phyloP scores from a whole-genome alignment of 30 jellyfish, hydroid and myxozoan genomes.

The Chironex yamaguchii region DNA sequence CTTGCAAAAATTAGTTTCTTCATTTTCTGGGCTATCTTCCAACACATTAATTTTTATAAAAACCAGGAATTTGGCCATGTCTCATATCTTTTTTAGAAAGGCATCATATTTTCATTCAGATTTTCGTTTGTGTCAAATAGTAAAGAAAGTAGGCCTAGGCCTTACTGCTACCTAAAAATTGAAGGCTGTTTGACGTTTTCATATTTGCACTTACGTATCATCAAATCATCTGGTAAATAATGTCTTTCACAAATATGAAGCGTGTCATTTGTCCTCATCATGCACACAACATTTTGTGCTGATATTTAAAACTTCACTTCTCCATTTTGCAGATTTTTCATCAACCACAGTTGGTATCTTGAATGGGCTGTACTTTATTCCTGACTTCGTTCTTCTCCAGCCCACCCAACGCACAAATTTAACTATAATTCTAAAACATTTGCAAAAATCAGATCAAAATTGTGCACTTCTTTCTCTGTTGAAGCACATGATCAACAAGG shows the following conservation, averaged over 20 bases:
- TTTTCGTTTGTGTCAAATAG: too few relatives aligned
- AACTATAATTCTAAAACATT: background rate
- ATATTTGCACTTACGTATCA: background rate
- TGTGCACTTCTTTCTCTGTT: background rate
- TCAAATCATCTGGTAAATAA: conserved; percentile 12
- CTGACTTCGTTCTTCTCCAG: conserved; percentile 9
- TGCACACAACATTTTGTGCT: conserved; percentile 5
- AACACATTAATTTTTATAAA: too few relatives aligned
- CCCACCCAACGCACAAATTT: conserved; percentile 15
- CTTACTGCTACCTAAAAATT: too few relatives aligned
- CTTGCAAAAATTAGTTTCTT: too few relatives aligned
- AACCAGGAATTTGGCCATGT: too few relatives aligned
- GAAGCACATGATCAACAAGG: background rate
- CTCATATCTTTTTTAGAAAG: too few relatives aligned
- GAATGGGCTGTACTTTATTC: conserved; percentile 25
- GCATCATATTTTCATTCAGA: too few relatives aligned
- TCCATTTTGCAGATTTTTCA: conserved; percentile 9
- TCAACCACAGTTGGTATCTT: conserved; percentile 21
- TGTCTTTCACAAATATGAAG: conserved; percentile 29
- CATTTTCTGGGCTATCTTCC: too few relatives aligned
- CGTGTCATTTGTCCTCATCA: conserved; percentile 12
- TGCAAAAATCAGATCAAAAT: background rate
- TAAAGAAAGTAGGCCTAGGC: too few relatives aligned
- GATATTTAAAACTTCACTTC: conserved; percentile 7
- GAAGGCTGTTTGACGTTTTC: background rate